Conservation (phyloP, 2,797 vertebrate genomes). For the Falco naumanni region DNA sequence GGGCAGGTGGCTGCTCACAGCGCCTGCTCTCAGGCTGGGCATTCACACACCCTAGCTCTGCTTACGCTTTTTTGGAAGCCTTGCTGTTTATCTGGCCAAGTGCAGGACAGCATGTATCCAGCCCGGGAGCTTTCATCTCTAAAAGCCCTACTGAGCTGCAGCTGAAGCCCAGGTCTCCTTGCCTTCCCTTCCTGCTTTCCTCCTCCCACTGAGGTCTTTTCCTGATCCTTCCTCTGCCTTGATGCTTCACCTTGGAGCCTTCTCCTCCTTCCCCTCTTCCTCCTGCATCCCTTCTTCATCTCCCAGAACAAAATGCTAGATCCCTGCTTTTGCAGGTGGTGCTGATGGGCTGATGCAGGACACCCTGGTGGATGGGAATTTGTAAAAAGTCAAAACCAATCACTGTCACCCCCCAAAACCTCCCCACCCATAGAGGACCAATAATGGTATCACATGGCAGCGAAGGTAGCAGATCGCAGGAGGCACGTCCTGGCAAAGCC, state of each 20-base stretch:
- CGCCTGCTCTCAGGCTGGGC: background rate
- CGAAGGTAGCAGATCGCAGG: background rate
- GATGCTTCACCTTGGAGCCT: background rate
- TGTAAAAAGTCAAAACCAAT: background rate
- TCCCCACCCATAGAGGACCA: background rate
- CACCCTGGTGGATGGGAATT: background rate
- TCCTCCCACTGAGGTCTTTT: background rate
- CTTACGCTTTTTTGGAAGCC: background rate
- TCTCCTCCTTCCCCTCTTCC: background rate
- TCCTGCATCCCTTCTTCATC: background rate
- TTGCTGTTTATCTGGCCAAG: background rate
- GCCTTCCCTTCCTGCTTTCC: background rate
- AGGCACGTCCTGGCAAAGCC: background rate
- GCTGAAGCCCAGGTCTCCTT: background rate
- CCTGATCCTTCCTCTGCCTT: background rate
- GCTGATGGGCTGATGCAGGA: background rate
- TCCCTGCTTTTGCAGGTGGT: background rate
- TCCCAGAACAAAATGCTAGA: background rate
- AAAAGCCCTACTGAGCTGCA: background rate
- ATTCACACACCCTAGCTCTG: background rate
- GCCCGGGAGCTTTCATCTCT: background rate
- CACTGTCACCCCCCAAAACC: accelerated
- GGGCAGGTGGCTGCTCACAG: background rate
- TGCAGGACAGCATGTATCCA: accelerated
- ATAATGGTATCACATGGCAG: background rate